phyloP scores from a whole-genome alignment of 2,113 vertebrate genomes.

The Ciconia boyciana region DNA sequence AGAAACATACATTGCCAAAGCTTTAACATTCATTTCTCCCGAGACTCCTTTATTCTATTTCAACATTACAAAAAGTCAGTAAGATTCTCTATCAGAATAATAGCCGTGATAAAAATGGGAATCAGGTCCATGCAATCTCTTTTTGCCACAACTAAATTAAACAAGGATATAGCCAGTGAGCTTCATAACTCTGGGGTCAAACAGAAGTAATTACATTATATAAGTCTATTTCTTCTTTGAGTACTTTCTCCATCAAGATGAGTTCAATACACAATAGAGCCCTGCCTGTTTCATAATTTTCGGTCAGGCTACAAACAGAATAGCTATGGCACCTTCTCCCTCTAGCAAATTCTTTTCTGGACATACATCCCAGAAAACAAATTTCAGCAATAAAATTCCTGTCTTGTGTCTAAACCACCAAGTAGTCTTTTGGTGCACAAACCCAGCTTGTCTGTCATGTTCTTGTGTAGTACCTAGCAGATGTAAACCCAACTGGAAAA shows the following conservation, averaged over 20 bases:
- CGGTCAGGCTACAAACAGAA: background rate
- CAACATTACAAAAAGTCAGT: background rate
- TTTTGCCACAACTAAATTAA: slow-evolving; percentile 6
- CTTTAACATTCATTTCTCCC: background rate
- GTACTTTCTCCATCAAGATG: background rate
- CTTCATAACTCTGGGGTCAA: background rate
- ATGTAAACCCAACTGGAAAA: background rate
- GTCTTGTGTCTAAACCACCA: background rate
- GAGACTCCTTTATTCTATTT: background rate
- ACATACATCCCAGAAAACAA: background rate
- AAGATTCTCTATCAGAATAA: background rate
- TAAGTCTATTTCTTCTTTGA: background rate
- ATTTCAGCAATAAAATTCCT: background rate
- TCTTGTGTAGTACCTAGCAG: background rate
- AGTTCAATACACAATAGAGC: background rate
- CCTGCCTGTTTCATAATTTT: background rate
- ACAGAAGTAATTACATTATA: background rate
- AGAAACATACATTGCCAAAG: background rate
- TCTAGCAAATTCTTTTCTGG: background rate
- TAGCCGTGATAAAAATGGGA: background rate
- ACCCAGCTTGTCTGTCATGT: background rate
- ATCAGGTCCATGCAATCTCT: background rate
- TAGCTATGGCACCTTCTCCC: background rate
- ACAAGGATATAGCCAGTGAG: background rate
- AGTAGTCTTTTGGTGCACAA: background rate